Percentiles rank a stretch among this genome's conserved stretches.
Evolutionary conservation across 1,140 invertebrate species (phyloP).

Genomic region (Hyphantria cunea): DNA sequence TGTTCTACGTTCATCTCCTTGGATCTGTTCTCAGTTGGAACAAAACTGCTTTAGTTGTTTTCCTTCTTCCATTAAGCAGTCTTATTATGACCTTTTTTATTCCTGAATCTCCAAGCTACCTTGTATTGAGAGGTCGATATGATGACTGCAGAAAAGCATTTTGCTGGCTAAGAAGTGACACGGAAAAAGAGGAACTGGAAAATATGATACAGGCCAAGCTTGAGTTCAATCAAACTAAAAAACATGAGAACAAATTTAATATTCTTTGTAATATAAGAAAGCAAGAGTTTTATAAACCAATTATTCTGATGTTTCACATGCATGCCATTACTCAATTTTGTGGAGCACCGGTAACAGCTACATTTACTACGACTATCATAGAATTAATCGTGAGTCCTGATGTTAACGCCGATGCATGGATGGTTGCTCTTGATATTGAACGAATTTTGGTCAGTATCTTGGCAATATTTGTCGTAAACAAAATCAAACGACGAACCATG

Average conservation of each 20-base stretch:
- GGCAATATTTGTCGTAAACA: constrained; percentile 59
- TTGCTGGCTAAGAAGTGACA: constrained; percentile 73
- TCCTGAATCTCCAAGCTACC: constrained; percentile 88
- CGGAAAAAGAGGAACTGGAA: constrained; percentile 60
- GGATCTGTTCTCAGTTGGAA: constrained; percentile 83
- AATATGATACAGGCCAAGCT: constrained; percentile 60
- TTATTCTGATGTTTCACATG: constrained; percentile 57
- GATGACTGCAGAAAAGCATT: constrained; percentile 76
- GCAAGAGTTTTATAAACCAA: constrained; percentile 65
- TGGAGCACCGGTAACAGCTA: constrained; percentile 80
- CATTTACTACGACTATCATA: constrained; percentile 85
- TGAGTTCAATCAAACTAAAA: constrained; percentile 31
- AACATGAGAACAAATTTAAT: constrained; percentile 34
- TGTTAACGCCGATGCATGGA: constrained; percentile 83
- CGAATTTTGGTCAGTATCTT: constrained; percentile 69
- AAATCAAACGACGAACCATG: constrained; percentile 56
- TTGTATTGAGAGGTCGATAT: constrained; percentile 76
- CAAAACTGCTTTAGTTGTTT: constrained; percentile 75
- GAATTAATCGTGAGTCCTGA: constrained; percentile 72
- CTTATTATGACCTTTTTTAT: constrained; percentile 76
- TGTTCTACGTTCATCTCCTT: constrained; percentile 78
- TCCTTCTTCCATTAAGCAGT: constrained; percentile 70
- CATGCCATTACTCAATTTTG: constrained; percentile 55
- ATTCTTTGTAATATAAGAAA: constrained; percentile 41
- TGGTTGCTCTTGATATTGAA: constrained; percentile 83